A percentile compares a stretch with the other conserved stretches of the same genome.
phyloP scores from a whole-genome alignment of 2,113 vertebrate genomes.

The Microtus ochrogaster region DNA sequence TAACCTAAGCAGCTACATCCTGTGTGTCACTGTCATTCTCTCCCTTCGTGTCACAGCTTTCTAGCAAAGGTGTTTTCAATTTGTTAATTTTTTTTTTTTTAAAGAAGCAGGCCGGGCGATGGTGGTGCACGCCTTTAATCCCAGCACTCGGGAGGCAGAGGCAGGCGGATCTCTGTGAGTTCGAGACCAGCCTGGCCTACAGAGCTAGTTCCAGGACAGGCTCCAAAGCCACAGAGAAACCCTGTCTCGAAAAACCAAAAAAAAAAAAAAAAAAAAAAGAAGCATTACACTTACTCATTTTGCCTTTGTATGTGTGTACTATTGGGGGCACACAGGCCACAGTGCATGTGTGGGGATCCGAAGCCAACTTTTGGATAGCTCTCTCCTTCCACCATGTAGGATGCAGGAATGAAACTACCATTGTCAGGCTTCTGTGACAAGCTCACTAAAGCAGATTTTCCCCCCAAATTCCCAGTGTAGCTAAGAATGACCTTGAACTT shows the following conservation, averaged over 20 bases:
- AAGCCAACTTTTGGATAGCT: background rate
- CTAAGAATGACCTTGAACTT: background rate
- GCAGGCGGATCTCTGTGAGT: too few species aligned
- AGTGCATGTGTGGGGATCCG: background rate
- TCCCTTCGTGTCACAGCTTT: background rate
- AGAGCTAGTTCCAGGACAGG: too few species aligned
- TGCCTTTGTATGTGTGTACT: background rate
- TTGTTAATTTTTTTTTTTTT: background rate
- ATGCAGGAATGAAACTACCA: background rate
- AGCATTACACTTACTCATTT: background rate
- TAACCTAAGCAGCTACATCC: background rate
- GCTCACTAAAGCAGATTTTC: background rate
- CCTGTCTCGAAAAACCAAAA: too few species aligned
- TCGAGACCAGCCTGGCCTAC: too few species aligned
- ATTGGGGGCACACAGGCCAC: background rate
- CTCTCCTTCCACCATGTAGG: background rate
- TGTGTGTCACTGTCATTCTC: background rate
- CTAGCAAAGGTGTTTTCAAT: background rate
- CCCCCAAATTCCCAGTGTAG: background rate
- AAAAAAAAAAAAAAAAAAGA: too few species aligned
- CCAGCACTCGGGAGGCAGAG: too few species aligned
- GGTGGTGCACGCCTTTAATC: too few species aligned
- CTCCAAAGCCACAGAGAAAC: too few species aligned
- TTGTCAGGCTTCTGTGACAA: background rate
- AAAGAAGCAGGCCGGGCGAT: too few species aligned